A percentile compares a stretch with the other conserved stretches of the same genome.
phyloP scores from a whole-genome alignment of 2,888 invertebrate species.

The Meteorus colon region DNA sequence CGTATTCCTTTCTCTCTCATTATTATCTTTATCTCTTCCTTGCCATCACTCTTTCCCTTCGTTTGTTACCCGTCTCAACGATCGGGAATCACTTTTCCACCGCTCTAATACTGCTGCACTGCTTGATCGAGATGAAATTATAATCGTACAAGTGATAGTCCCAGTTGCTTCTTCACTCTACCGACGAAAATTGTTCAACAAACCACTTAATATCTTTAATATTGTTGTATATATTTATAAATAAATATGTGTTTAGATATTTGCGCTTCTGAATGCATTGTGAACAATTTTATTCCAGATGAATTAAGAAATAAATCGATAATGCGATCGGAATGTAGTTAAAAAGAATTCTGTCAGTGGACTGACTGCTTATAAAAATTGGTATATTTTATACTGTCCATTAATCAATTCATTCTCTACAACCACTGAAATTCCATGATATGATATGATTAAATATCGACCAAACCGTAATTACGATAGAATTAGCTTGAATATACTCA shows the following conservation, averaged over 20 bases:
- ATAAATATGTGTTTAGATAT: neutral
- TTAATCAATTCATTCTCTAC: too few species aligned
- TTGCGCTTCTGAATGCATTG: neutral
- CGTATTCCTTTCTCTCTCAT: slow-evolving; percentile 21
- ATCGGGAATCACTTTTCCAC: slow-evolving; percentile 47
- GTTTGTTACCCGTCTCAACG: slow-evolving; percentile 23
- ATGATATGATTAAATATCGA: too few species aligned
- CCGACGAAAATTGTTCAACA: slow-evolving; percentile 11
- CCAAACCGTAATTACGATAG: too few species aligned
- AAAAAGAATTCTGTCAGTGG: too few species aligned
- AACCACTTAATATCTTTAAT: neutral
- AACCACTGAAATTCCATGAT: too few species aligned
- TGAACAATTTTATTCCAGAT: too few species aligned
- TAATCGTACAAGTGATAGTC: slow-evolving; percentile 24
- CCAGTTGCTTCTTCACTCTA: slow-evolving; percentile 1
- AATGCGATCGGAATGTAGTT: too few species aligned
- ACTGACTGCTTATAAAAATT: too few species aligned
- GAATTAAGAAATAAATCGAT: too few species aligned
- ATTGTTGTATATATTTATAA: neutral
- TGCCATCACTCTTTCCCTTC: slow-evolving; percentile 33
- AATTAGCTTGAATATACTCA: too few species aligned
- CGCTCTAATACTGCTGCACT: neutral
- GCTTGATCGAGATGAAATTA: slow-evolving; percentile 37
- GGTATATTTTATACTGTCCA: too few species aligned
- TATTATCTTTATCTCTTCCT: slow-evolving; percentile 36